Evolutionary conservation across 30 jellyfish, hydroid and myxozoan genomes (phyloP).

Genomic region (Haliclystus octoradiatus): DNA sequence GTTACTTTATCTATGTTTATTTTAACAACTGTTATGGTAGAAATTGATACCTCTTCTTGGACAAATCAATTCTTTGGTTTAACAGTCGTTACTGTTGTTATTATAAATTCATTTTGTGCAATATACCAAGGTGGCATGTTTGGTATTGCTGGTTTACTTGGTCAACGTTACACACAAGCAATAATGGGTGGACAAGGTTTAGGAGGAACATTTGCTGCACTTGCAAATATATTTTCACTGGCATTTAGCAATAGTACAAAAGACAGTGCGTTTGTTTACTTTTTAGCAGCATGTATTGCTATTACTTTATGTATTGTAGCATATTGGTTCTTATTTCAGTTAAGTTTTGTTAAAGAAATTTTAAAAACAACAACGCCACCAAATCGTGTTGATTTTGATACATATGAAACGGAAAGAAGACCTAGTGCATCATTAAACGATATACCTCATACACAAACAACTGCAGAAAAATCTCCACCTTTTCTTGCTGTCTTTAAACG

Average conservation of each 20-base stretch:
- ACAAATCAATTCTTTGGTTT: constrained; percentile 57
- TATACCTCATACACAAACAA: constrained; percentile 20
- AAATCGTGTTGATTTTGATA: not conserved
- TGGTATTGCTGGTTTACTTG: constrained; percentile 91
- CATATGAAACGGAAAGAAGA: not conserved
- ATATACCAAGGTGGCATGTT: constrained; percentile 78
- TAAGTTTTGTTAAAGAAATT: constrained; percentile 36
- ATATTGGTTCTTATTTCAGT: constrained; percentile 39
- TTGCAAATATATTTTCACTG: constrained; percentile 66
- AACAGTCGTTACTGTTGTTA: constrained; percentile 53
- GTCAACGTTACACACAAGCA: constrained; percentile 90
- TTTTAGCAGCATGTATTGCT: constrained; percentile 66
- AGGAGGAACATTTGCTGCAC: constrained; percentile 96
- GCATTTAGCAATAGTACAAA: constrained; percentile 37
- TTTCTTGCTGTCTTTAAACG: constrained; percentile 46
- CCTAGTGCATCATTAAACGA: constrained; percentile 30
- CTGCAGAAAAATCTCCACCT: constrained; percentile 33
- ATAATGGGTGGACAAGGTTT: constrained; percentile 95
- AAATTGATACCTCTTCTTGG: constrained; percentile 71
- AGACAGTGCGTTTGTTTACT: constrained; percentile 81
- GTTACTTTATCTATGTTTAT: constrained; percentile 49
- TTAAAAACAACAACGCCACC: not conserved
- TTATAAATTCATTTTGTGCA: constrained; percentile 73
- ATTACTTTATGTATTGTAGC: constrained; percentile 35
- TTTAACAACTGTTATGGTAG: constrained; percentile 73